Evolutionary conservation across 2,888 invertebrate species (phyloP).

Genomic region (Ferrisia virgata): DNA sequence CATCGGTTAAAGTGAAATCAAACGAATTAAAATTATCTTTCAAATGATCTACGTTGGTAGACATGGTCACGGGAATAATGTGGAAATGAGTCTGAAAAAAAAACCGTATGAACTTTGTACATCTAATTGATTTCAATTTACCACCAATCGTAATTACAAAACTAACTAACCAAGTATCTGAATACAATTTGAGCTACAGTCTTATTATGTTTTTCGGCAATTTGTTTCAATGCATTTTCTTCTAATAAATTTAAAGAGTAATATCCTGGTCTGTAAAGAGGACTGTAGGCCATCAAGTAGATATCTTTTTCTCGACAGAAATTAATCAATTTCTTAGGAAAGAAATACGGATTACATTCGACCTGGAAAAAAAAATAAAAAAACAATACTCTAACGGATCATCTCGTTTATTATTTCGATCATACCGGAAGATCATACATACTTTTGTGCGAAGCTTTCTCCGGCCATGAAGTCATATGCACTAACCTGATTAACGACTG

Average conservation of each 20-base stretch:
- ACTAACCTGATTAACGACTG: conserved; percentile 66
- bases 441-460: neutral
- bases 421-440: too few species aligned
- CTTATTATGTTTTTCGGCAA: conserved; percentile 65
- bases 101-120: too few species aligned
- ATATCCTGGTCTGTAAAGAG: conserved; percentile 73
- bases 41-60: conserved; percentile 48
- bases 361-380: conserved; percentile 58
- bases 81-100: conserved; percentile 47
- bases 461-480: neutral
- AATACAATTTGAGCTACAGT: conserved; percentile 68
- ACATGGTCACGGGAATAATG: conserved; percentile 49
- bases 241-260: conserved; percentile 76
- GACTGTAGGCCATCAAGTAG: conserved; percentile 75
- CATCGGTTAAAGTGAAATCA: conserved; percentile 48
- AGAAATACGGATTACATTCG: conserved; percentile 78
- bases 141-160: neutral
- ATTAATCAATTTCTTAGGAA: conserved; percentile 66
- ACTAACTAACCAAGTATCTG: conserved; percentile 60
- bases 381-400: too few species aligned
- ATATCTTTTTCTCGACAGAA: conserved; percentile 68
- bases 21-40: conserved; percentile 49
- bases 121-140: too few species aligned
- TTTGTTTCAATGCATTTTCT: conserved; percentile 64
- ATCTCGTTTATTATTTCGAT: too few species aligned